A percentile compares a stretch with the other conserved stretches of the same genome.
These are phyloP conservation scores for Prosapia bicincta DNA, from an alignment of 2,888 invertebrate species.

Conservation along the genomic window DNA sequence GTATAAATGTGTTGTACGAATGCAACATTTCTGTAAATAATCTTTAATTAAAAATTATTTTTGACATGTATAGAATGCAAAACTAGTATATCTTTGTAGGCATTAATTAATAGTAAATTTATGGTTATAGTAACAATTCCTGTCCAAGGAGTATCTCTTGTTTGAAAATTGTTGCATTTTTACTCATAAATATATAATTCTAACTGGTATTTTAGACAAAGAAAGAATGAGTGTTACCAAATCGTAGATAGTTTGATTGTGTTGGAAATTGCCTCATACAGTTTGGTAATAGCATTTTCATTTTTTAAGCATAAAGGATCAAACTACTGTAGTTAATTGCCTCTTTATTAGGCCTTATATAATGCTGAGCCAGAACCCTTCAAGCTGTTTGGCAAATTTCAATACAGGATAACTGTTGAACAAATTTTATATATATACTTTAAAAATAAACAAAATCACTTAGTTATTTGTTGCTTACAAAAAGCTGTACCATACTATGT, in stretches of 20 bases:
- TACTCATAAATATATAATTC: constrained; percentile 19
- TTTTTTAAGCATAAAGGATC: not conserved
- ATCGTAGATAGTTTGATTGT: not conserved
- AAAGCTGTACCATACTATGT: not conserved
- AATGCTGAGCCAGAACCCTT: not conserved
- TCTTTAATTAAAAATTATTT: constrained; percentile 34
- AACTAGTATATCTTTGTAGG: constrained; percentile 32
- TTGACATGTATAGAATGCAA: constrained; percentile 37
- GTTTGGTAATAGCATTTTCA: not conserved
- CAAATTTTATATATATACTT: not conserved
- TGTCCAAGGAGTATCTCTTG: constrained; percentile 26
- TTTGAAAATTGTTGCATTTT: constrained; percentile 21
- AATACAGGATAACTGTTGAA: not conserved
- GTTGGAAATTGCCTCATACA: not conserved
- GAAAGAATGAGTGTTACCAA: constrained; percentile 22
- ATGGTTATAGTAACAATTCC: constrained; percentile 22
- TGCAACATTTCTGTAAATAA: constrained; percentile 27
- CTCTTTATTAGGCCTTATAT: not conserved
- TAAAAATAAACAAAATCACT: not conserved
- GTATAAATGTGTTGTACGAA: constrained; percentile 27
- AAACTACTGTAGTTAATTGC: not conserved
- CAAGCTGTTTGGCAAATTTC: not conserved
- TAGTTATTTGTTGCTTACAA: not conserved
- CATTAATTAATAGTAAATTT: constrained; percentile 19
- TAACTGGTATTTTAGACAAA: constrained; percentile 14